Evolutionary conservation across 1,140 invertebrate genomes (phyloP).

Genomic region (Procambarus clarkii): DNA sequence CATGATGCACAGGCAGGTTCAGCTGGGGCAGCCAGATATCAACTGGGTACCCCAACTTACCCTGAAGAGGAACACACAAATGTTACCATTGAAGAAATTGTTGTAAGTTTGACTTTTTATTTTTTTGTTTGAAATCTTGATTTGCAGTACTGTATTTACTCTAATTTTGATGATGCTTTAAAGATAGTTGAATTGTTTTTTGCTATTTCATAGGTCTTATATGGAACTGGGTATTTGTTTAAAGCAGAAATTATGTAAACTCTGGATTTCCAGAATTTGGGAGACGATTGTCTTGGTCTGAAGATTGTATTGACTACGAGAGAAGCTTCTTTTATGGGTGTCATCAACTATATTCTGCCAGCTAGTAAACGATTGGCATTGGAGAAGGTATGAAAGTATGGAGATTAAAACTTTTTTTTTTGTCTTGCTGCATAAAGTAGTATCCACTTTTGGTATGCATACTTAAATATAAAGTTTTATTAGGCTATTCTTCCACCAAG

Average conservation of each 20-base stretch:
- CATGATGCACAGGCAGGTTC: background rate
- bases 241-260: too few relatives aligned
- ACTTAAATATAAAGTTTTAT: too few relatives aligned
- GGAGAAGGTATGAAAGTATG: slow-evolving; percentile 39
- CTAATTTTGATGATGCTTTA: too few relatives aligned
- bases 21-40: background rate
- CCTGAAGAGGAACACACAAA: background rate
- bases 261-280: slow-evolving; percentile 23
- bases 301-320: slow-evolving; percentile 28
- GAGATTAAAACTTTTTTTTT: background rate
- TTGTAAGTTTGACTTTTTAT: background rate
- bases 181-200: too few relatives aligned
- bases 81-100: slow-evolving; percentile 6
- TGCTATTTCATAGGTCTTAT: too few relatives aligned
- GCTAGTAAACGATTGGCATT: slow-evolving; percentile 22
- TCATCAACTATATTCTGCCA: slow-evolving; percentile 47
- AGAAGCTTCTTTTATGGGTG: slow-evolving; percentile 36
- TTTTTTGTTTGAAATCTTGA: too few relatives aligned
- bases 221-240: too few relatives aligned
- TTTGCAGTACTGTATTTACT: too few relatives aligned
- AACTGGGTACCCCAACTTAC: background rate
- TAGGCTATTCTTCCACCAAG: too few relatives aligned
- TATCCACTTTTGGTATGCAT: too few relatives aligned
- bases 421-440: too few relatives aligned
- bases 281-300: slow-evolving; percentile 53